Evolutionary conservation across 2,113 vertebrate genomes (phyloP), one percentile per base, ranked within the genome.

Genomic region (Podocnemis expansa): DNA sequence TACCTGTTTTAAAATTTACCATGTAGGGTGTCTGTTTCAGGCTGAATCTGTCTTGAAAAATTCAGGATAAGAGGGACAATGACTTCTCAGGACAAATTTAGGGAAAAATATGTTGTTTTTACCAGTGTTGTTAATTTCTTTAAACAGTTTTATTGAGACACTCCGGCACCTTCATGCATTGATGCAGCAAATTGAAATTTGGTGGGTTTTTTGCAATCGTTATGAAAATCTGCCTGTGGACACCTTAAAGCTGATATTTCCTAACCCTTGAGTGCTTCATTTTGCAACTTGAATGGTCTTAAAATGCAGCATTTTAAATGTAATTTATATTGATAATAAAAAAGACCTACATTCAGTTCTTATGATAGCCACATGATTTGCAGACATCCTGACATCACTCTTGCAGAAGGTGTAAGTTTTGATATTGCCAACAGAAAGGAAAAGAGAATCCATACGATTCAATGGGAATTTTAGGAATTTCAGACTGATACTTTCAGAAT

Each of bases 271-370:
- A 91, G 56, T 24, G 45, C 34, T 87, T 43, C 19, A 27, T 43
- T 87, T 78, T 85, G 38, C 76, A 91, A 80, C 78, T 89, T 91
- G 29, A 80, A 80, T 85, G 17, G 84, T 70, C 8, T 47, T 25
- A 11, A 70, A 29, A 63, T 89, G 76, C 83, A 80, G 94, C 94
- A 75, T 75, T n/a, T 82, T 88, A 27, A 6, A 14, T 94, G 84
- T 1, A 24, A 87, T 88, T 90, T 82, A 31, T 70, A 78, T 82
- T 34, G 1, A 21, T 86, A 3, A 88, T 89, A 91, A 31, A 93
- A n/a, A 96, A 88, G 80, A 87, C 93, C 96, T 96, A 85, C 94
- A 86, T 93, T 91, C 84, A 96, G 93, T 96, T 94, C 70, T 29
- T 79, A 58, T 85, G 81, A 94, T 27, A 91, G 81, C 45, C 84